Conservation (phyloP, 2,888 invertebrate genomes). For the Napeogenes inachia region DNA sequence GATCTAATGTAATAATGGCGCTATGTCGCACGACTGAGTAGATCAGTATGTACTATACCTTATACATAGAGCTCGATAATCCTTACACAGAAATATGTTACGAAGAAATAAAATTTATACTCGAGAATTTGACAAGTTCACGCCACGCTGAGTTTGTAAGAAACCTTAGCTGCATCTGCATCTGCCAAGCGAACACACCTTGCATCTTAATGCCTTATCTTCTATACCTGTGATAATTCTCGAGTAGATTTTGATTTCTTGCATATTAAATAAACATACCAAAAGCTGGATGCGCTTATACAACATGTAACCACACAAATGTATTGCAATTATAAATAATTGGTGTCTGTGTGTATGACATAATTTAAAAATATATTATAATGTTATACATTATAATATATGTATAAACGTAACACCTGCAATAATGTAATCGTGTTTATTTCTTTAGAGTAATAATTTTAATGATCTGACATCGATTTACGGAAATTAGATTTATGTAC, state of each 20-base stretch:
- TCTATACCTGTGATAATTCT: background rate
- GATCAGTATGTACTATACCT: constrained; percentile 6
- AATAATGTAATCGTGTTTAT: too few species aligned
- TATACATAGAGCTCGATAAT: constrained; percentile 1
- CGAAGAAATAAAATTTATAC: background rate
- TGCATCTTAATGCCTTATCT: too few species aligned
- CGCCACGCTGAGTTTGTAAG: background rate
- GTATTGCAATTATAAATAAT: too few species aligned
- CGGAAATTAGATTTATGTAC: background rate
- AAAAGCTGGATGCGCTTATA: too few species aligned
- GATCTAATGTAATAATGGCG: constrained; percentile 8
- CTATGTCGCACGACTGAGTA: constrained; percentile 19
- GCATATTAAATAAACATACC: background rate
- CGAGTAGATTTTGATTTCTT: constrained; percentile 1
- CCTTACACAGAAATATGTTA: background rate
- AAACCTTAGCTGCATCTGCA: background rate
- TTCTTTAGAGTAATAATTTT: too few species aligned
- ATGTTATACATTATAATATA: too few species aligned
- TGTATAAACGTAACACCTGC: too few species aligned
- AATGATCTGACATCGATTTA: too few species aligned
- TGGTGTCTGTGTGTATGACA: too few species aligned
- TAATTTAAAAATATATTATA: too few species aligned
- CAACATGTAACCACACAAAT: too few species aligned
- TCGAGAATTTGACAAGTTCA: background rate
- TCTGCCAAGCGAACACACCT: too few species aligned